phyloP scores from a whole-genome alignment of 1,140 invertebrate genomes.

The Panonychus citri region DNA sequence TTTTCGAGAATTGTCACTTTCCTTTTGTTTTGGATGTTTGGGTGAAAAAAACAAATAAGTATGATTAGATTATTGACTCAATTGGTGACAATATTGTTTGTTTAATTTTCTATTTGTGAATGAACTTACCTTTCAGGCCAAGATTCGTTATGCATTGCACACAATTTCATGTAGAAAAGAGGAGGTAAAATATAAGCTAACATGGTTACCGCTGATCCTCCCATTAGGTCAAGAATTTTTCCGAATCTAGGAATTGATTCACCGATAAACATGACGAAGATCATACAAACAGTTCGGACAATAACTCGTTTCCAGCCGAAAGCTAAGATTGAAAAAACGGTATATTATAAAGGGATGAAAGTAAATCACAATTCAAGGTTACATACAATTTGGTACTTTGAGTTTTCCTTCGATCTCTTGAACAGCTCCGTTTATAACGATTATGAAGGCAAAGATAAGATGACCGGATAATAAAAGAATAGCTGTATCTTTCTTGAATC shows the following conservation, averaged over 20 bases:
- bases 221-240: constrained; percentile 63
- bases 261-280: constrained; percentile 45
- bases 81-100: neutral
- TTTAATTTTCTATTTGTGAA: too few species aligned
- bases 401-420: constrained; percentile 41
- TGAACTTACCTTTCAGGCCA: constrained; percentile 17
- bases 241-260: constrained; percentile 65
- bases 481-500: constrained; percentile 28
- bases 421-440: constrained; percentile 36
- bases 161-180: constrained; percentile 45
- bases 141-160: constrained; percentile 8
- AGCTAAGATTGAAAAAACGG: constrained; percentile 30
- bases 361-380: too few species aligned
- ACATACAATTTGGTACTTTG: constrained; percentile 34
- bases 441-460: constrained; percentile 35
- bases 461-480: constrained; percentile 32
- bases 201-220: constrained; percentile 57
- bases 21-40: too few species aligned
- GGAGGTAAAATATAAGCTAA: constrained; percentile 65
- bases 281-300: constrained; percentile 42
- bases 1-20: neutral
- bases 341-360: too few species aligned
- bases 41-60: too few species aligned
- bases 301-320: constrained; percentile 50
- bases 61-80: neutral